Evolutionary conservation across 2,797 vertebrate species (phyloP), one percentile per base, ranked within the genome.

Genomic region (Alfaro cultratus): DNA sequence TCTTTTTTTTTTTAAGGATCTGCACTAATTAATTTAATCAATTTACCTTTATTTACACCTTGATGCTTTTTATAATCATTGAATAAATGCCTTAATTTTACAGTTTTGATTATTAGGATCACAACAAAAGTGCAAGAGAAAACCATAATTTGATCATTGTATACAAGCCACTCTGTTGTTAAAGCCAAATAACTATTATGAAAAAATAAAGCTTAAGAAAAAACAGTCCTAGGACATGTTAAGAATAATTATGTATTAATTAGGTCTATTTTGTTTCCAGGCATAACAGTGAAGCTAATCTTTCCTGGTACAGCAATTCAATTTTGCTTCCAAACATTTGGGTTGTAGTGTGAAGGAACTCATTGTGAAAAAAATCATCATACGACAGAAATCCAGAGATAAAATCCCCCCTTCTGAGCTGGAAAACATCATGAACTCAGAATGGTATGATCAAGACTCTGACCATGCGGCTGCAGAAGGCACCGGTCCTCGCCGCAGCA

Each of bases 391-490:
- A 53, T 4, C 23, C 10, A 53, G 49, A 36, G 21, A 39, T 6
- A 2, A 26, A 23, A 74, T 26, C 34, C 23, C 39, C 31, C 51
- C 1, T 1, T 0, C 26, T 41, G 49, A 51, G 72, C 18, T 34
- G 47, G 31, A 51, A 51, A 73, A 51, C 72, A 29, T 73, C 11
- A 23, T 51, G 1, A 39, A 68, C 21, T 68, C 18, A 36, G 8
- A 9, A 51, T 73, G 31, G 2, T 26, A 55, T n/a, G 67, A 36
- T 74, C 23, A 47, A 6, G 67, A 23, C 21, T 94, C 96, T 95
- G 89, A 99, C 98, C 92, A 98, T 97, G 75, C 95, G 95, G 88
- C 97, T 98, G 90, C 97, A 97, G 93, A 98, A 99, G 68, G 97
- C 96, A 8, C 95, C 91, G 0, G 82, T 95, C 86, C 62, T 93